Evolutionary conservation across 2,797 vertebrate species (phyloP), one percentile per base, ranked within the genome.

Genomic region (Parauchenoglanis punctatus): DNA sequence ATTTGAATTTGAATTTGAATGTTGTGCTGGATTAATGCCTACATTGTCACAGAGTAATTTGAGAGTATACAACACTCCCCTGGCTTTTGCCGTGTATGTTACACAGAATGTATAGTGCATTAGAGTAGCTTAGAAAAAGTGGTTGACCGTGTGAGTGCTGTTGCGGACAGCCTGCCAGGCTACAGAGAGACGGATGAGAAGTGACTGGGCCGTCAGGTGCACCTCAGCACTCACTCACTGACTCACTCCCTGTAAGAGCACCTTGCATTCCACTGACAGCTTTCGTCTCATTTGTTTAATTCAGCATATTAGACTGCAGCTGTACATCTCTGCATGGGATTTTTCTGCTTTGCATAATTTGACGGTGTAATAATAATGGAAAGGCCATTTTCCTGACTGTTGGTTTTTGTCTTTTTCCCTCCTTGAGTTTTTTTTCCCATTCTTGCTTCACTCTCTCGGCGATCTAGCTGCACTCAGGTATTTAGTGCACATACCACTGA

Each of bases 121-220:
- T 81, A 44, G 15, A 8, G 58, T 15, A 17, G 35, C 23, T 61
- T 61, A 35, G 56, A 73, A 31, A 84, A 78, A 84, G 58, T 44
- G 13, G 72, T 25, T 78, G 72, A 70, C 44, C 59, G 46, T 77
- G 72, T 84, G 84, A 81, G 78, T n/a, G 77, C 81, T 78, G 56
- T 54, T 86, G 49, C 28, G 58, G 72, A 85, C 63, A 65, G 72
- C 44, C 73, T 86, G 65, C 63, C 70, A 85, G 76, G 54, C 81
- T 28, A 46, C 58, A 83, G 35, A 88, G 88, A 86, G 59, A 84
- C 31, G 87, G 56, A 89, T 90, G 84, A 72, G 70, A 89, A 85
- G 83, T 88, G 89, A 90, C 86, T 89, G 86, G 59, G 54, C 58
- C 75, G 80, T 90, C 85, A 72, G 78, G 82, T 85, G 54, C 65